Percentiles rank a stretch among this genome's conserved stretches.
Conservation (phyloP, 2,797 vertebrate genomes). For the Cygnus olor region DNA sequence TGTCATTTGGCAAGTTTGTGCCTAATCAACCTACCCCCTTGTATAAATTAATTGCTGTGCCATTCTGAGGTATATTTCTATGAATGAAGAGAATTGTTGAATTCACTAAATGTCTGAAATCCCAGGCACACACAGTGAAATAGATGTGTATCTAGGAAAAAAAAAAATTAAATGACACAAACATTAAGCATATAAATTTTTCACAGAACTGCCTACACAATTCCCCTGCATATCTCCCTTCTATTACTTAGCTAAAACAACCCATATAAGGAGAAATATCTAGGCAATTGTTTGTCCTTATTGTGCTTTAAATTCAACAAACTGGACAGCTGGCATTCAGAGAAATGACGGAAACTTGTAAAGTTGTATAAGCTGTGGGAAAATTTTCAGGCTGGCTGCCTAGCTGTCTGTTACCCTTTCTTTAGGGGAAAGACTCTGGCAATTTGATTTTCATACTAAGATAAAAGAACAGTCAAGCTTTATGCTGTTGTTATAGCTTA, state of each 20-base stretch:
- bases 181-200: background rate
- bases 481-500: background rate
- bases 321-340: background rate
- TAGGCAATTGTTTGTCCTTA: background rate
- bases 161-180: background rate
- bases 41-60: background rate
- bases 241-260: background rate
- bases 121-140: background rate
- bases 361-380: background rate
- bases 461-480: background rate
- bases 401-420: background rate
- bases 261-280: background rate
- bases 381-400: background rate
- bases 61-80: background rate
- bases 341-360: background rate
- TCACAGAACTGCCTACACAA: background rate
- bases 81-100: background rate
- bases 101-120: constrained; percentile 3
- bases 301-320: background rate
- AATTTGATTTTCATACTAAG: background rate
- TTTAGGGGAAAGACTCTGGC: background rate
- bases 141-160: background rate
- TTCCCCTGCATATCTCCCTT: background rate
- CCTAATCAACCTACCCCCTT: background rate
- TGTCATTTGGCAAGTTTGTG: background rate